Percentiles rank a stretch among this genome's conserved stretches.
These are phyloP conservation scores for Lepeophtheirus salmonis DNA, from an alignment of 1,140 invertebrate species.

Conservation along the genomic window DNA sequence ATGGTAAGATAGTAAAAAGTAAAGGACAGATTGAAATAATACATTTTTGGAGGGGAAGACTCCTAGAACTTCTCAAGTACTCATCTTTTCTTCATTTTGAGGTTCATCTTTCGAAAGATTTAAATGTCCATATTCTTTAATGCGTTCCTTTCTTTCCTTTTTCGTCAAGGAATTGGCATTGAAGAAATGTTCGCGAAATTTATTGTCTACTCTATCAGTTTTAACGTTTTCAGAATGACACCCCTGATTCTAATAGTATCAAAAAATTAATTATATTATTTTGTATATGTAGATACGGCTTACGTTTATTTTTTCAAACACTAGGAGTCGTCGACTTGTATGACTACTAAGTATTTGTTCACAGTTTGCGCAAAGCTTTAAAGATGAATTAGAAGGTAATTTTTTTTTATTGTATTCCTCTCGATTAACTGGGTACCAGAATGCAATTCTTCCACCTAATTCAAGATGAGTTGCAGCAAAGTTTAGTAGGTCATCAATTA, in stretches of 20 bases:
- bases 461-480: constrained; percentile 58
- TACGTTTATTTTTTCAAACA: constrained; percentile 52
- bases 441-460: constrained; percentile 56
- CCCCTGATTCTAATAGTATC: constrained; percentile 2
- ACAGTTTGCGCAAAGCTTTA: constrained; percentile 55
- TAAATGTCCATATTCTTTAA: constrained; percentile 12
- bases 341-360: constrained; percentile 61
- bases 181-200: constrained; percentile 19
- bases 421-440: constrained; percentile 71
- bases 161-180: constrained; percentile 9
- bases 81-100: no score
- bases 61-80: no score
- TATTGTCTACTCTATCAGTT: not conserved
- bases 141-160: constrained; percentile 19
- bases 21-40: no score
- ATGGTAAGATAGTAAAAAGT: constrained; percentile 56
- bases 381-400: constrained; percentile 55
- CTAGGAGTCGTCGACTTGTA: constrained; percentile 59
- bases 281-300: not conserved
- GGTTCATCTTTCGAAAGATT: constrained; percentile 9
- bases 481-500: constrained; percentile 45
- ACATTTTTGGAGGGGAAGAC: no score
- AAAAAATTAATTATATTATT: no score
- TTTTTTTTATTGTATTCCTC: constrained; percentile 50
- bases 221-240: constrained; percentile 3